phyloP scores from a whole-genome alignment of 1,140 invertebrate species.

The Drosophila varians region DNA sequence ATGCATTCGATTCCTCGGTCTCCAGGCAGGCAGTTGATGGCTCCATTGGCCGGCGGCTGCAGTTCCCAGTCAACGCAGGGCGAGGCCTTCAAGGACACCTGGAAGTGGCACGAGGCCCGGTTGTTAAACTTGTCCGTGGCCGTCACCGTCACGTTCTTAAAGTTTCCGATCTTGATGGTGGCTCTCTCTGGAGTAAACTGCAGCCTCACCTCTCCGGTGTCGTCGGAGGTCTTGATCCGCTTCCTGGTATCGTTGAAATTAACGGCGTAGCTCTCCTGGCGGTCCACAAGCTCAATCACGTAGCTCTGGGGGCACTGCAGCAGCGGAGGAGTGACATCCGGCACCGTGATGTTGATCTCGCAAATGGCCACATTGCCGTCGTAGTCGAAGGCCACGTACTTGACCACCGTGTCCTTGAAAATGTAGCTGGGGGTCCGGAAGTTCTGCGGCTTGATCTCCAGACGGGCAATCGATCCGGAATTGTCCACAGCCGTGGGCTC shows the following conservation, averaged over 20 bases:
- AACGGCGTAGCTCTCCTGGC: constrained; percentile 94
- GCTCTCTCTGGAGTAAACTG: constrained; percentile 94
- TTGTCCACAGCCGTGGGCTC: constrained; percentile 97
- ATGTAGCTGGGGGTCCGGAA: constrained; percentile 95
- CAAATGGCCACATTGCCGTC: constrained; percentile 99
- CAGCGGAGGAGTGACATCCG: constrained; percentile 96
- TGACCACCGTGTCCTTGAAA: constrained; percentile 95
- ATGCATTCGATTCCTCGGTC: constrained; percentile 93
- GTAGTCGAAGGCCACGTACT: constrained; percentile 98
- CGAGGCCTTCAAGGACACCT: constrained; percentile 95
- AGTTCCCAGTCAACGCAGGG: constrained; percentile 97
- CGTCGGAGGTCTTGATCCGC: constrained; percentile 94
- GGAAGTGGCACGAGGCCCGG: constrained; percentile 95
- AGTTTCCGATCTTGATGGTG: constrained; percentile 94
- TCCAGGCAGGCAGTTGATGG: constrained; percentile 92
- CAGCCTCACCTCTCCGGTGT: constrained; percentile 93
- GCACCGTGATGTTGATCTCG: constrained; percentile 97
- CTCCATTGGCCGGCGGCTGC: constrained; percentile 93
- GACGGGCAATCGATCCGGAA: constrained; percentile 95
- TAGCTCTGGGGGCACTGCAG: constrained; percentile 98
- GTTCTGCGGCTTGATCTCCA: constrained; percentile 95
- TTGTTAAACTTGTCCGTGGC: constrained; percentile 96
- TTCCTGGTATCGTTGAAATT: constrained; percentile 96
- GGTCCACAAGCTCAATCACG: constrained; percentile 95
- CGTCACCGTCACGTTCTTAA: constrained; percentile 96